A percentile compares a stretch with the other conserved stretches of the same genome.
phyloP scores from a whole-genome alignment of 2,888 invertebrate species.

The Phyto melanocephala region DNA sequence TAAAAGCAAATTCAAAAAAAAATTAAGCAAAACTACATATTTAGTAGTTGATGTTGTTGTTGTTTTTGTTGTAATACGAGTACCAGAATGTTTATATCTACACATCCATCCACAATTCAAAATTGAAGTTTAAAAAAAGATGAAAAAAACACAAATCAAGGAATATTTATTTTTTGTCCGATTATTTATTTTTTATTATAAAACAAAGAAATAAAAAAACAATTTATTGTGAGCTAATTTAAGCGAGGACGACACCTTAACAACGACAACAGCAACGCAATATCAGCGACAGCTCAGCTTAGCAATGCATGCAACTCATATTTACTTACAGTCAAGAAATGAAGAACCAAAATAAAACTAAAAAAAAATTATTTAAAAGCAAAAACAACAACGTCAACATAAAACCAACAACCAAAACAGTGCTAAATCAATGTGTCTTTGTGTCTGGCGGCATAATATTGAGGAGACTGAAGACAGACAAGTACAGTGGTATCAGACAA shows the following conservation, averaged over 20 bases:
- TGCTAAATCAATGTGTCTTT: conserved; percentile 70
- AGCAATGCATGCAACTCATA: conserved; percentile 54
- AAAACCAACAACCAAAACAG: conserved; percentile 45
- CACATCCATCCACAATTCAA: conserved; percentile 41
- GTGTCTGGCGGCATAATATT: conserved; percentile 74
- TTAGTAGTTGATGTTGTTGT: background rate
- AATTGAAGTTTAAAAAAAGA: conserved; percentile 37
- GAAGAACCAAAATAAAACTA: conserved; percentile 8
- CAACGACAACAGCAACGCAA: conserved; percentile 49
- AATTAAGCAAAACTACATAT: conserved; percentile 50
- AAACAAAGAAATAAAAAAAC: conserved; percentile 44
- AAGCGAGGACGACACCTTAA: conserved; percentile 60
- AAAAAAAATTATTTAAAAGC: too few relatives aligned
- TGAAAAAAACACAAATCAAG: conserved; percentile 40
- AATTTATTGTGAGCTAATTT: conserved; percentile 60
- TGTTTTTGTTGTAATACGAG: background rate
- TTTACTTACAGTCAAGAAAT: conserved; percentile 27
- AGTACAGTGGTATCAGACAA: background rate
- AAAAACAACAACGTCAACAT: background rate
- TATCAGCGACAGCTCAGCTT: background rate
- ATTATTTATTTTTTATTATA: background rate
- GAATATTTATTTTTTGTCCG: conserved; percentile 36
- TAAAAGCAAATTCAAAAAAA: conserved; percentile 57
- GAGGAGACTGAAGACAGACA: conserved; percentile 36
- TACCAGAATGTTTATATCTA: conserved; percentile 16